A percentile compares a stretch with the other conserved stretches of the same genome.
phyloP scores from a whole-genome alignment of 1,140 invertebrate genomes.

The Dinothrombium tinctorium region DNA sequence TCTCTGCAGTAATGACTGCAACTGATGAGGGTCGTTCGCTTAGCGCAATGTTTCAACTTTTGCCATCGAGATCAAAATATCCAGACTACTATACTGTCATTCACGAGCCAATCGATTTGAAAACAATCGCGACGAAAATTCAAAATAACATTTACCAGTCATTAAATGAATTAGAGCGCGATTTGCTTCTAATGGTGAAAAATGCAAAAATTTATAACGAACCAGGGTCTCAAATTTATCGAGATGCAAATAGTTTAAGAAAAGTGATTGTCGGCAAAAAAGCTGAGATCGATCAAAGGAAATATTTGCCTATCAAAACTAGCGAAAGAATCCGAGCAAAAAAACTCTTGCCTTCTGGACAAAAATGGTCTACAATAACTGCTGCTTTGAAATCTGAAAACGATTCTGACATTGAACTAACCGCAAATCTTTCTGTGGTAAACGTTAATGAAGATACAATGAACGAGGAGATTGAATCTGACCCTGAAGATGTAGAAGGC shows the following conservation, averaged over 20 bases:
- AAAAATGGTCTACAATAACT: constrained; percentile 29
- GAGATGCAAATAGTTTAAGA: constrained; percentile 69
- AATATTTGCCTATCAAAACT: constrained; percentile 22
- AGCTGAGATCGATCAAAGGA: constrained; percentile 36
- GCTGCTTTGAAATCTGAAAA: constrained; percentile 31
- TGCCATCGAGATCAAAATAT: constrained; percentile 56
- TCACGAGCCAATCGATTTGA: constrained; percentile 80
- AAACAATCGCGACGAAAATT: constrained; percentile 71
- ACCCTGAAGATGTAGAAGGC: constrained; percentile 23
- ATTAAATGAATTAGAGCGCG: constrained; percentile 62
- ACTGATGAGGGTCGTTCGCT: constrained; percentile 44
- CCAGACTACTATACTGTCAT: constrained; percentile 94
- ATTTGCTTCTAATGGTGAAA: constrained; percentile 66
- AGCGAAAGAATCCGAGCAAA: constrained; percentile 28
- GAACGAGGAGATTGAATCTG: constrained; percentile 7
- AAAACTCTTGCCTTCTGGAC: constrained; percentile 17
- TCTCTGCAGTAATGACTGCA: constrained; percentile 51
- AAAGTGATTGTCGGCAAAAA: constrained; percentile 41
- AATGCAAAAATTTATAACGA: constrained; percentile 94
- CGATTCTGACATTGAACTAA: constrained; percentile 30
- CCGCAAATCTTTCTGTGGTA: too few species aligned
- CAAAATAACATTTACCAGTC: constrained; percentile 50
- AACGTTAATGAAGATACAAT: background rate
- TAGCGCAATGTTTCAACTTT: constrained; percentile 58
- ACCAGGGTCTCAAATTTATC: constrained; percentile 84